Conservation (phyloP, 2,113 vertebrate genomes). For the Ciconia maguari region DNA sequence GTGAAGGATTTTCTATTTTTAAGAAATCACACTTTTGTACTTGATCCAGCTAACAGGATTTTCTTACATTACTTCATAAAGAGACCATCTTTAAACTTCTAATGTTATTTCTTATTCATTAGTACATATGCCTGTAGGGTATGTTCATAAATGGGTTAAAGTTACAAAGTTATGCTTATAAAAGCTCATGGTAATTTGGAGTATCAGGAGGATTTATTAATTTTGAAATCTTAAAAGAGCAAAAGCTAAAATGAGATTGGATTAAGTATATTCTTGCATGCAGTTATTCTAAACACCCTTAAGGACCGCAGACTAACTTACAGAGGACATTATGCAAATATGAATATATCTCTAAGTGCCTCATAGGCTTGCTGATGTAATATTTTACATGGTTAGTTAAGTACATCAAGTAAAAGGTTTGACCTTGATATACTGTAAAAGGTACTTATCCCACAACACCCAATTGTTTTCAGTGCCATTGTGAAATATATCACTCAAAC, state of each 20-base stretch:
- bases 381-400: constrained; percentile 88
- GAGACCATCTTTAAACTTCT: constrained; percentile 99
- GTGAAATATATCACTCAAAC: constrained; percentile 49
- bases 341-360: constrained; percentile 82
- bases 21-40: constrained; percentile 99
- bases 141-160: constrained; percentile 99
- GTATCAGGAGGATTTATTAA: constrained; percentile 97
- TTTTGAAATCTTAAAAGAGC: constrained; percentile 98
- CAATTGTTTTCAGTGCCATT: constrained; percentile 67
- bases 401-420: constrained; percentile 84
- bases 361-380: constrained; percentile 86
- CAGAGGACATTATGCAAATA: constrained; percentile 99
- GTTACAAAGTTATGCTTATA: constrained; percentile 99
- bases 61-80: constrained; percentile 99
- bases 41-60: constrained; percentile 99
- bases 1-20: constrained; percentile 90
- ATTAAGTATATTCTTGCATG: constrained; percentile 99
- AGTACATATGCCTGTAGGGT: constrained; percentile 98
- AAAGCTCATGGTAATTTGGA: constrained; percentile 96
- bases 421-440: constrained; percentile 81
- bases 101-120: constrained; percentile 99
- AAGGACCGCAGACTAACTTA: constrained; percentile 92
- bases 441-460: constrained; percentile 80
- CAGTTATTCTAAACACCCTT: constrained; percentile 98
- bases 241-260: constrained; percentile 99